Base-by-base conservation (phyloP, 1,140 invertebrate genomes). In the Tetragonula clypearis region DNA sequence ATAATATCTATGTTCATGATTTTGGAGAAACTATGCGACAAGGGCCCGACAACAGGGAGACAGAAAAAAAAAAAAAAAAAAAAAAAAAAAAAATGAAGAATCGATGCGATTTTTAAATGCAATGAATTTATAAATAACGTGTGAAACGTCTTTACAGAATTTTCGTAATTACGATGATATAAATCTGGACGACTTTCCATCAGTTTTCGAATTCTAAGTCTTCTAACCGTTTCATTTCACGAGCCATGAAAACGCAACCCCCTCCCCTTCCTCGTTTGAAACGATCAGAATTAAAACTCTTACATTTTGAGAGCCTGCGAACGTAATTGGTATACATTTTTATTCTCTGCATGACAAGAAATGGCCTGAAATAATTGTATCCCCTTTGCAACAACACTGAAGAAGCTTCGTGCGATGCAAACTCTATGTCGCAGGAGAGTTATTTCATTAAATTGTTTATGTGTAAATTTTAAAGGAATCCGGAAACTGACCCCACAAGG, bases 401-500 rank as follows among this genome's bases (percentile, higher is more conserved):
- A 30, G 30, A 15, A 41, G 23, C 12, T 30, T 30, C 15, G 15
- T 66, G 2, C 17, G 26, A 17, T 26, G 1, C n/a, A 66, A 66
- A 30, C 15, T n/a, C n/a, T 68, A 68, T 30, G 26, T 35, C 15
- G 0, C 2, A 21, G 41, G 23, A 53, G 15, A 53, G 15, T 26
- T 26, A 35, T 9, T 21, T 19, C 19, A n/a, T n/a, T n/a, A n/a
- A 30, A 35, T 41, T 60, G 1, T 69, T 53, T 74, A 14, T 53
- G 69, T 66, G 21, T n/a, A 79, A 68, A 69, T 77, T 85, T 84
- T 49, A 53, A 81, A 92, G 90, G 88, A 26, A 68, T 58, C 87
- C 85, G 5, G 35, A 74, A 35, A 88, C 74, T 71, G 94, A 95
- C 91, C 95, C 95, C 8, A 82, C 93, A 41, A 95, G 95, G 83